A percentile compares a stretch with the other conserved stretches of the same genome.
These are phyloP conservation scores for Drosophila sp. DNA, from an alignment of 1,140 invertebrate species.

Conservation along the genomic window DNA sequence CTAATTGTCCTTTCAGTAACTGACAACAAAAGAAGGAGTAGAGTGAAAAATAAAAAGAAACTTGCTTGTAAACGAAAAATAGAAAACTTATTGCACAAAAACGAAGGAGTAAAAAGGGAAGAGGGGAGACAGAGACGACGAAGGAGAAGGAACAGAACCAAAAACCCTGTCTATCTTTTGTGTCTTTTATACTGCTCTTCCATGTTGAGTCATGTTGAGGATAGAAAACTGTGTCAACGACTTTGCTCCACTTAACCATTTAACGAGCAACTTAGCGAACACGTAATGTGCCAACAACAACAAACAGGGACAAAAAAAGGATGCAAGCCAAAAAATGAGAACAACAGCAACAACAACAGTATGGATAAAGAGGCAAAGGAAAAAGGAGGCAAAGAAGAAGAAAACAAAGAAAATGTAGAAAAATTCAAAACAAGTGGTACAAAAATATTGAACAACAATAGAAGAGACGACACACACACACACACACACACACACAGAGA, in stretches of 20 bases:
- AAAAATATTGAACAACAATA: constrained; percentile 79
- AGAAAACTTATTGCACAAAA: constrained; percentile 14
- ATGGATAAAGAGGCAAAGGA: constrained; percentile 37
- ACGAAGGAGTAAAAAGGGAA: not conserved
- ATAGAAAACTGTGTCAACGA: constrained; percentile 74
- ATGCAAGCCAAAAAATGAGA: constrained; percentile 10
- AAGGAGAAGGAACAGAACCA: not conserved
- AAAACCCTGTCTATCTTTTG: constrained; percentile 26
- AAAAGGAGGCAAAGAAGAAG: constrained; percentile 27
- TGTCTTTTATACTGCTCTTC: constrained; percentile 22
- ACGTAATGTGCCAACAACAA: constrained; percentile 63
- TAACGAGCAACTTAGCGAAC: constrained; percentile 77
- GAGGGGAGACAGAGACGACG: not conserved
- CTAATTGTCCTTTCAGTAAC: constrained; percentile 10
- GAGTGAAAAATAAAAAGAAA: not conserved
- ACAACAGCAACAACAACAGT: not conserved
- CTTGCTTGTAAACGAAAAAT: constrained; percentile 7
- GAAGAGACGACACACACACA: constrained; percentile 19
- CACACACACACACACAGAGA: not conserved
- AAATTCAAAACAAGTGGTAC: constrained; percentile 77
- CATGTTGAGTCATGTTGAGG: constrained; percentile 57
- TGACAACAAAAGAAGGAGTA: constrained; percentile 2
- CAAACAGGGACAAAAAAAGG: constrained; percentile 17
- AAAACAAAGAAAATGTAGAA: constrained; percentile 58
- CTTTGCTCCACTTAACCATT: constrained; percentile 80